Percentiles rank a stretch among this genome's conserved stretches.
phyloP scores from a whole-genome alignment of 2,888 invertebrate species.

The Exephanes ischioxanthus region DNA sequence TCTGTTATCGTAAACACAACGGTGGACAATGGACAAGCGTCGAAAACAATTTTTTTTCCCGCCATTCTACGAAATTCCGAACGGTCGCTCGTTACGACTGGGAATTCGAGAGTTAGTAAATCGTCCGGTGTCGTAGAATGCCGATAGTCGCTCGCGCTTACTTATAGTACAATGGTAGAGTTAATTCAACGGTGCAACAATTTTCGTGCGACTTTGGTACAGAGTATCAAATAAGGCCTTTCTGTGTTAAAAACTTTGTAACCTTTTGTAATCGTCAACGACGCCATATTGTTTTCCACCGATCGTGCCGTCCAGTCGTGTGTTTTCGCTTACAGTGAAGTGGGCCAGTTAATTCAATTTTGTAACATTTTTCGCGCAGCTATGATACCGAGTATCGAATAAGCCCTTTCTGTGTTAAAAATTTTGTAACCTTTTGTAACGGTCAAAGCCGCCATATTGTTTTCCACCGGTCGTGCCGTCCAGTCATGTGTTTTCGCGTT shows the following conservation, averaged over 20 bases:
- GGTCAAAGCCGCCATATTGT: no score
- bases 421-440: no score
- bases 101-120: background rate
- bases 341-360: no score
- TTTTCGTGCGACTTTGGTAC: background rate
- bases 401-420: no score
- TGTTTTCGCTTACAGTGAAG: no score
- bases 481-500: background rate
- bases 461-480: background rate
- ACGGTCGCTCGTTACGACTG: background rate
- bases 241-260: background rate
- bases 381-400: no score
- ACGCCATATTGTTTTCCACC: background rate
- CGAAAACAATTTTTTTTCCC: background rate
- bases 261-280: background rate
- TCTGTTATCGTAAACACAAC: background rate
- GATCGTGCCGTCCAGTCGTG: no score
- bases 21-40: background rate
- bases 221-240: background rate
- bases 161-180: background rate
- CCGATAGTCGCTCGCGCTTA: background rate
- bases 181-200: background rate
- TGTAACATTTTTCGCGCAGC: no score
- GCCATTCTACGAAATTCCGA: background rate
- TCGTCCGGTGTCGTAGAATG: background rate